These are phyloP conservation scores for Hemiprocne comata DNA, from an alignment of 2,113 vertebrate species.

Conservation along the genomic window DNA sequence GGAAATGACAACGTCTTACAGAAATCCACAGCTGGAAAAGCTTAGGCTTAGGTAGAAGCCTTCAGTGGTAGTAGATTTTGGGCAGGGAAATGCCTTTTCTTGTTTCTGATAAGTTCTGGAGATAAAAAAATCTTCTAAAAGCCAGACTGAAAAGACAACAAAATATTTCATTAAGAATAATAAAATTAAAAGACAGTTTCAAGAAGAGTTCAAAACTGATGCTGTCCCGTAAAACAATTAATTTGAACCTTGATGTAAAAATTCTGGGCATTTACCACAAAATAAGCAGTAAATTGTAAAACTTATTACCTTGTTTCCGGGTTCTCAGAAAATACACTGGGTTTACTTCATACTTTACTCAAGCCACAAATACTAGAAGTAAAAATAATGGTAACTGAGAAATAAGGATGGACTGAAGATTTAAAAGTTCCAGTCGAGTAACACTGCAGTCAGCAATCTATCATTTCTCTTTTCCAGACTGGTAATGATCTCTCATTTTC, in stretches of 20 bases:
- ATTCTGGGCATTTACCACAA: not conserved
- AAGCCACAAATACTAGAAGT: not conserved
- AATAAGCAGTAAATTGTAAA: not conserved
- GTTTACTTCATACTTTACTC: not conserved
- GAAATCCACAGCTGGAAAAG: not conserved
- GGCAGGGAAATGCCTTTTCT: not conserved
- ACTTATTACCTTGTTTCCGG: not conserved
- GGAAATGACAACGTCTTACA: not conserved
- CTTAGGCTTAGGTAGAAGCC: not conserved
- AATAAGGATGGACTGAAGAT: not conserved
- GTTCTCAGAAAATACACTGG: not conserved
- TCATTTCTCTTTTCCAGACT: not conserved
- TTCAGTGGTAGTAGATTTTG: not conserved
- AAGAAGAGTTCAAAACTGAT: not conserved
- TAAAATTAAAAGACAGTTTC: not conserved
- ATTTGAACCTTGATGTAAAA: not conserved
- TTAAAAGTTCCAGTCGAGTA: not conserved
- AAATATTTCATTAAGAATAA: not conserved
- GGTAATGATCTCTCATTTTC: not conserved
- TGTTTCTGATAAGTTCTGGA: not conserved
- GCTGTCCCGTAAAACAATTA: not conserved
- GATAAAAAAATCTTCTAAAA: not conserved
- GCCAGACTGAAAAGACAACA: not conserved
- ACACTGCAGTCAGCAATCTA: not conserved
- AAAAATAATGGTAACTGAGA: not conserved